Evolutionary conservation across 2,113 vertebrate species (phyloP).

Genomic region (Capreolus pygargus): DNA sequence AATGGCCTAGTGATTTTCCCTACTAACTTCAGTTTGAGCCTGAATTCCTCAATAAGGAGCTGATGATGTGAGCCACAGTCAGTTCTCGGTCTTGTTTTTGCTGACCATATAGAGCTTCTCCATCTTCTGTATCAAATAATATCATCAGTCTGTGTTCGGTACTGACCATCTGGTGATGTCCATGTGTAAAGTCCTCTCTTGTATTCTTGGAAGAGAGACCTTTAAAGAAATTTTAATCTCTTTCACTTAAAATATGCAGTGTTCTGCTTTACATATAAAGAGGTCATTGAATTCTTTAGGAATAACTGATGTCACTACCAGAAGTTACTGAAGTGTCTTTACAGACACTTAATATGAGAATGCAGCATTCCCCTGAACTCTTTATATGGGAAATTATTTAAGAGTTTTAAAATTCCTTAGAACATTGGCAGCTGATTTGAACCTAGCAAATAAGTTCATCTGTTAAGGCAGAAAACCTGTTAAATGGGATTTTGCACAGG

Average conservation of each 20-base stretch:
- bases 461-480: neutral
- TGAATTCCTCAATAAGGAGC: neutral
- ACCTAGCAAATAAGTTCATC: neutral
- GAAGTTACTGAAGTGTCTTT: neutral
- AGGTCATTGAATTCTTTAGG: neutral
- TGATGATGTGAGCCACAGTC: neutral
- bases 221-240: neutral
- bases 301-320: neutral
- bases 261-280: neutral
- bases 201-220: neutral
- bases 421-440: neutral
- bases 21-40: neutral
- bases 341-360: neutral
- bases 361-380: neutral
- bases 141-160: neutral
- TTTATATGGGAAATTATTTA: neutral
- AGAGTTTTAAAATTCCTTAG: slow-evolving; percentile 11
- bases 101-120: neutral
- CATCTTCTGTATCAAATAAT: neutral
- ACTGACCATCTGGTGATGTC: neutral
- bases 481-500: neutral
- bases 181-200: neutral
- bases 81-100: neutral
- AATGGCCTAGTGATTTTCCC: neutral
- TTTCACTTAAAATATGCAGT: neutral